Base-by-base conservation (phyloP, 2,888 invertebrate genomes). In the Leucophenga maculata region DNA sequence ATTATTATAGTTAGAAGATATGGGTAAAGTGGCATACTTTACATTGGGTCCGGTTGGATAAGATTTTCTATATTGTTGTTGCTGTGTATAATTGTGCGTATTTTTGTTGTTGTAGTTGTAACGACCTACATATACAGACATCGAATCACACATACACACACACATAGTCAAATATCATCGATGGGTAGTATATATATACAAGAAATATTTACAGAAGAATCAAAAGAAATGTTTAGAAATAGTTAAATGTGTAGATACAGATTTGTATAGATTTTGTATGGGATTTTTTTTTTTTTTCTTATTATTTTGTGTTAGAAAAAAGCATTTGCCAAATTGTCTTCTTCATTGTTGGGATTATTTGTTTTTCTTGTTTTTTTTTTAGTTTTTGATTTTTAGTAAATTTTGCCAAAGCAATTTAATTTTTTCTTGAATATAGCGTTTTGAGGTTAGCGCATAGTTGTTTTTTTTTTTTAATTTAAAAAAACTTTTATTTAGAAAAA, bases 1-100 rank as follows among this genome's bases (percentile, higher is more conserved):
- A 65, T 20, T 74, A 69, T 59, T 73, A 67, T 69, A 70, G 71
- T 73, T 79, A 78, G 77, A 76, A 75, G 77, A n/a, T n/a, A n/a
- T 77, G 69, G 83, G 77, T 73, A 78, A 67, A 69, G 78, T 78
- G 60, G 81, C 76, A 74, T 81, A 84, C 76, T 82, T 66, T 71
- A 31, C 52, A 50, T 77, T 78, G 77, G 82, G 78, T 85, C 87
- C 86, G 75, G 75, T 75, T 65, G 81, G 78, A 70, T 81, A 84
- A 72, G 87, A 87, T 78, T 85, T 84, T 81, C 83, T 84, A 82
- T 83, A 83, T 79, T 86, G 88, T 77, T 83, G 84, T 67, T 79
- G 77, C 50, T 78, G 76, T 31, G 73, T 75, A 70, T 66, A 79
- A 74, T 69, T 80, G 75, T 39, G 74, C 74, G n/a, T 72, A 71